Evolutionary conservation across 2,888 invertebrate genomes (phyloP).

Genomic region (Pocota personata): DNA sequence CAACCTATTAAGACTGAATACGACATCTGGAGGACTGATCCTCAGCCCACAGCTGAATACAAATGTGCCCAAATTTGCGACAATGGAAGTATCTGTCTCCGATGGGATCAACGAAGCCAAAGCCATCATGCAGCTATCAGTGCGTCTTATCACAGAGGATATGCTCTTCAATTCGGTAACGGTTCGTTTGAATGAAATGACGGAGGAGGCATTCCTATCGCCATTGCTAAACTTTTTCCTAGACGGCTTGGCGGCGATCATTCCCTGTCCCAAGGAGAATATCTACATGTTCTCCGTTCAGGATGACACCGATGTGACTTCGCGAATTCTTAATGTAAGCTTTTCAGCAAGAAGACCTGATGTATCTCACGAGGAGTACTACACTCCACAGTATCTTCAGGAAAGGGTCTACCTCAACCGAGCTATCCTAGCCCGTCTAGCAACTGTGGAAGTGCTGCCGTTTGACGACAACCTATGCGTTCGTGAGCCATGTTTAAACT

Average conservation of each 20-base stretch:
- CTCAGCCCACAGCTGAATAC: constrained; percentile 97
- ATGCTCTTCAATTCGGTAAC: constrained; percentile 98
- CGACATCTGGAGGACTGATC: constrained; percentile 91
- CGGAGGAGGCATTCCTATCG: constrained; percentile 94
- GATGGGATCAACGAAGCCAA: constrained; percentile 97
- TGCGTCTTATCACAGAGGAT: constrained; percentile 95
- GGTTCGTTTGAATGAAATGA: constrained; percentile 95
- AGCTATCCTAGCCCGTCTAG: constrained; percentile 92
- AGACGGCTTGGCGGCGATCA: constrained; percentile 95
- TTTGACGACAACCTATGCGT: constrained; percentile 98
- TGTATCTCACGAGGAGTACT: constrained; percentile 90
- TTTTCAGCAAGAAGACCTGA: constrained; percentile 94
- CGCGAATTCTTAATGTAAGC: constrained; percentile 95
- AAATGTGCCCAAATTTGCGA: constrained; percentile 96
- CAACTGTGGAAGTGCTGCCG: constrained; percentile 95
- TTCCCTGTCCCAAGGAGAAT: constrained; percentile 95
- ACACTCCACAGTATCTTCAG: constrained; percentile 93
- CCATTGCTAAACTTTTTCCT: constrained; percentile 93
- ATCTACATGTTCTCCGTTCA: constrained; percentile 96
- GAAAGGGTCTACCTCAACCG: constrained; percentile 97
- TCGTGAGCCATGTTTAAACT: constrained; percentile 96
- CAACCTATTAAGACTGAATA: constrained; percentile 92
- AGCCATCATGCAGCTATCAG: constrained; percentile 95
- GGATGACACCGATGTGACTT: constrained; percentile 95
- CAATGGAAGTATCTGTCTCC: constrained; percentile 96